Base-by-base conservation (phyloP, 2,888 invertebrate species). In the Cryptocephalus moraei region DNA sequence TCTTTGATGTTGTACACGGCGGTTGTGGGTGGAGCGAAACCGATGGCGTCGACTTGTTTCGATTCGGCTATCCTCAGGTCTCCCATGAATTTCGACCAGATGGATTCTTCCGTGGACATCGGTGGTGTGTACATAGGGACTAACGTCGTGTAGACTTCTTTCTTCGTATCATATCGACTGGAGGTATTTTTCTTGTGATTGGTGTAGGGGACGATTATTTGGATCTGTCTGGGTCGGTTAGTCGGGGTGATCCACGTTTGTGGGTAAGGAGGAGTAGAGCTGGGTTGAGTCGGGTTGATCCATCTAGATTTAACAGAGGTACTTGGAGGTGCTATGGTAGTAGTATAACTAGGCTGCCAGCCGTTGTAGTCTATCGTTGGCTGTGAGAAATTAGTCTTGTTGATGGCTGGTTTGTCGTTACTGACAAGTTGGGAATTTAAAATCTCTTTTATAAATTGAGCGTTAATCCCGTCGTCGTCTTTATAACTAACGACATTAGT, bases 121-220 rank as follows among this genome's bases (percentile, higher is more conserved):
- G 67, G 66, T 47, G 66, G 64, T 1, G 63, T 63, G 44, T 66
- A 64, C 12, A 65, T 54, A 8, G 67, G 65, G 50, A 67, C 57
- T 11, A 65, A 53, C n/a, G 68, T 64, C 22, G 64, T 63, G 51
- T 67, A 65, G 12, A 52, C 50, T 39, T 44, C 48, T 33, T 51
- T 53, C 34, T 50, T 45, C 32, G 34, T 38, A 10, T 32, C 8
- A 33, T 40, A 22, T 32, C 33, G 32, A 1, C 9, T 14, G 9
- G 43, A 44, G 12, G 46, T 44, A 3, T 32, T 9, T 8, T 62
- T 59, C 45, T 55, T 56, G 46, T 76, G 73, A 50, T 79, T 81
- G 2, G 83, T 84, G 58, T 89, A 89, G 0, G 90, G 90, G 49
- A 90, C 83, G 46, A 90, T 85, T 45, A 89, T 85, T 71, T 89